These are phyloP conservation scores for Melanerpes formicivorus DNA, from an alignment of 2,113 vertebrate genomes.

Conservation along the genomic window DNA sequence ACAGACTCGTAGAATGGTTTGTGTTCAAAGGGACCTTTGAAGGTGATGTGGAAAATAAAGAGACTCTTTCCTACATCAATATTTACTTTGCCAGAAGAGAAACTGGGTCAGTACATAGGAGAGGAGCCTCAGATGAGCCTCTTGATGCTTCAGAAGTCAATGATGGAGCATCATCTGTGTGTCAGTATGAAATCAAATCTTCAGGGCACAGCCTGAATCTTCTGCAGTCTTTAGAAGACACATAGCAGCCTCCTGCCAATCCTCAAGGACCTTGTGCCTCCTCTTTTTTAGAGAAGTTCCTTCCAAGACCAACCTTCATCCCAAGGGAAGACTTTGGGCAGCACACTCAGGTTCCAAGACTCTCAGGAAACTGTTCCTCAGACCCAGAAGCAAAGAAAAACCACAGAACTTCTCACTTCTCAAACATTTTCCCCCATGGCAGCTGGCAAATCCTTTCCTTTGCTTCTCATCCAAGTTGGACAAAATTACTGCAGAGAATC, in stretches of 20 bases:
- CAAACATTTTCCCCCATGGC: constrained; percentile 41
- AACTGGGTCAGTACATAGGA: not conserved
- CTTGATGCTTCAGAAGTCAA: not conserved
- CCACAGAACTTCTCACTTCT: constrained; percentile 43
- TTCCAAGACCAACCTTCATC: constrained; percentile 5
- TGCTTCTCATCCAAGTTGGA: constrained; percentile 64
- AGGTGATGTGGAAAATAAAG: not conserved
- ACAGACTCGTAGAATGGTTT: not conserved
- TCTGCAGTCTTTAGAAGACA: not conserved
- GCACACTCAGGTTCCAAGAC: not conserved
- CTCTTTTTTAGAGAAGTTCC: not conserved
- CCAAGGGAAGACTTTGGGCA: not conserved
- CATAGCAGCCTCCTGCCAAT: not conserved
- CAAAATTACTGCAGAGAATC: constrained; percentile 64
- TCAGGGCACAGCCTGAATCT: not conserved
- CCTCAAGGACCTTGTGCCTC: not conserved
- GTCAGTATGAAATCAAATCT: not conserved
- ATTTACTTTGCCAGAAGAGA: not conserved
- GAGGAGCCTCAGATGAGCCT: not conserved
- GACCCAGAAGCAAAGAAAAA: constrained; percentile 32
- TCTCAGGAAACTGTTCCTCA: not conserved
- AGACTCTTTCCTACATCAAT: not conserved
- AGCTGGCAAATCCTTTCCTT: constrained; percentile 58
- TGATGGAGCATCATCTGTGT: rapidly evolving
- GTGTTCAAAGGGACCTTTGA: not conserved